Base-by-base conservation (phyloP, 2,888 invertebrate genomes). In the Diaphora mendica region DNA sequence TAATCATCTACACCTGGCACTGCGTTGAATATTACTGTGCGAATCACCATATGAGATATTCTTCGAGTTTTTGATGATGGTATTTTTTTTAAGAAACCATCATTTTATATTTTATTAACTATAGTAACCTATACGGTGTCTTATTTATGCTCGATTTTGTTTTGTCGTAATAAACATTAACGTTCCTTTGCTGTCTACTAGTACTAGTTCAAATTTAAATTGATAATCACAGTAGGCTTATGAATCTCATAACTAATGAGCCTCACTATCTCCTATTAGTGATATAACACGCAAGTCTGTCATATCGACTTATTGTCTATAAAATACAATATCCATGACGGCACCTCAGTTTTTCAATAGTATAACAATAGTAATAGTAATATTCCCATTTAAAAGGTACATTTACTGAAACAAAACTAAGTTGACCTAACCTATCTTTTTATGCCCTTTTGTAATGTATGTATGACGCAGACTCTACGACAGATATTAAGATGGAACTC, bases 401-500 rank as follows among this genome's bases (percentile, higher is more conserved):
- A 35, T 68, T 44, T 51, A 33, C 59, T 70, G 42, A 66, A 70
- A 26, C 23, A 69, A 64, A 64, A 48, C 42, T 55, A 33, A 65
- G 66, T 33, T 70, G 73, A 64, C 68, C 65, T 13, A 42, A 66
- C n/a, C 42, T 44, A 69, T 69, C 64, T 59, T 33, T 64, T 26
- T 23, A 42, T 62, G 17, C n/a, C 26, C 33, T 70, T 64, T 71
- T 17, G 39, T 70, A 70, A 64, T 55, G 26, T 74, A 70, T 74
- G 74, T 74, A 70, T 62, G 74, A 39, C 62, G 66, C n/a, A 67
- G 64, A 23, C 33, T 51, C 55, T 33, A 67, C 55, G 42, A n/a
- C 62, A 35, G 66, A 70, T 74, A 79, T 81, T 74, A 75, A 78
- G 83, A 82, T 78, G 66, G 51, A 75, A 77, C 73, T 67, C 71